These are phyloP conservation scores for Chrysomallon squamiferum DNA, from an alignment of 1,140 invertebrate genomes.

Conservation along the genomic window DNA sequence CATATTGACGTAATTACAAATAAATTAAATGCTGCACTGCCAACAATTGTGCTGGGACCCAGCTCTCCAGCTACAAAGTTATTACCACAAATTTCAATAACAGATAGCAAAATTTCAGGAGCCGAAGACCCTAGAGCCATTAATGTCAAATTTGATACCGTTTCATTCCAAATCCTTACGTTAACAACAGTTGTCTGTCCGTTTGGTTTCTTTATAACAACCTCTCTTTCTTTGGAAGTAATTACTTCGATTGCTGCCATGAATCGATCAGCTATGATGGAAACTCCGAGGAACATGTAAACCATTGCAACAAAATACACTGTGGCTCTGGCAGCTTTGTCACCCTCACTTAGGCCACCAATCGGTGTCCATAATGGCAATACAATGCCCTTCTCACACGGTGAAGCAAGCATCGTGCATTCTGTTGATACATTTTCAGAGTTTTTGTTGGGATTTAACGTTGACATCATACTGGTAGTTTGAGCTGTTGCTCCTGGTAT, in stretches of 20 bases:
- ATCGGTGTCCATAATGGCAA: conserved; percentile 70
- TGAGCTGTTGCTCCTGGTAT: too few relatives aligned
- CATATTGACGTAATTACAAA: conserved; percentile 98
- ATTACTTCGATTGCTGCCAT: conserved; percentile 99
- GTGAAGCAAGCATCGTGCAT: conserved; percentile 26
- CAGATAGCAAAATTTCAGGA: conserved; percentile 89
- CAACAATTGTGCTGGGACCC: conserved; percentile 96
- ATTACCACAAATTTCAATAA: conserved; percentile 60
- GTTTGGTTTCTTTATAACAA: conserved; percentile 79
- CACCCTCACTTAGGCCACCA: conserved; percentile 70
- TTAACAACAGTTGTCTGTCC: conserved; percentile 87
- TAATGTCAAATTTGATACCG: conserved; percentile 96
- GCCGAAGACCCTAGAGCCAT: conserved; percentile 99
- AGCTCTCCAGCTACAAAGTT: conserved; percentile 92
- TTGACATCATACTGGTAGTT: too few relatives aligned
- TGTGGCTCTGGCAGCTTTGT: conserved; percentile 80
- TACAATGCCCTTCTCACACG: conserved; percentile 56
- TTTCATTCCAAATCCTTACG: conserved; percentile 85
- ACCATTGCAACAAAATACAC: conserved; percentile 89
- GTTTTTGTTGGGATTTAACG: too few relatives aligned
- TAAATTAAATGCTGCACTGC: conserved; percentile 98
- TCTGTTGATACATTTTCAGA: too few relatives aligned
- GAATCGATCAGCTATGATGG: conserved; percentile 97
- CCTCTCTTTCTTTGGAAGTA: conserved; percentile 93
- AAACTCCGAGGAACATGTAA: conserved; percentile 98